Percentiles rank a stretch among this genome's conserved stretches.
phyloP scores from a whole-genome alignment of 64 coral and sea anemone species.

The Acropora yongei region DNA sequence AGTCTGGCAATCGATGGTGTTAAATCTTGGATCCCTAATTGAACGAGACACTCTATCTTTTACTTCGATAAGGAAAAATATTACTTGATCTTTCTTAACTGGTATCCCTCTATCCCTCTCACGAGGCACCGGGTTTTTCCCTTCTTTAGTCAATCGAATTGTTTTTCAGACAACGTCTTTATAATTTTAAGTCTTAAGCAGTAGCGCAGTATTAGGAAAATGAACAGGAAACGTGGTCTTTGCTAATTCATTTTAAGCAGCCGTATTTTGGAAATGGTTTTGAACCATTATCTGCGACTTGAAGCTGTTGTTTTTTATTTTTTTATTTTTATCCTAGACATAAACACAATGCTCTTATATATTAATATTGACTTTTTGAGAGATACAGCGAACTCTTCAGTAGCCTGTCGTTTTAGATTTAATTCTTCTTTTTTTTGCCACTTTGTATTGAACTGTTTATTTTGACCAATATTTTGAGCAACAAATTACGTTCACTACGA shows the following conservation, averaged over 20 bases:
- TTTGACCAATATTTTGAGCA: not conserved
- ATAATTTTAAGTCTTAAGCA: not conserved
- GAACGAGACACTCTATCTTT: no score
- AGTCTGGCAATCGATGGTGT: no score
- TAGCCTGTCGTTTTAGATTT: not conserved
- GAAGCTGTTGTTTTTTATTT: not conserved
- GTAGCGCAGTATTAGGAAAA: not conserved
- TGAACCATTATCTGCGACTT: conserved; percentile 4
- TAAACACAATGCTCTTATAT: not conserved
- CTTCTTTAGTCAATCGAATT: not conserved
- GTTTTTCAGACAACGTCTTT: not conserved
- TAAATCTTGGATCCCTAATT: no score
- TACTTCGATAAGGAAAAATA: no score
- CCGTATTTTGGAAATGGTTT: conserved; percentile 22
- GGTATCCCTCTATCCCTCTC: no score
- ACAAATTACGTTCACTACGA: not conserved
- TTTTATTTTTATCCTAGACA: conserved; percentile 1
- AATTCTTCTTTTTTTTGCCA: not conserved
- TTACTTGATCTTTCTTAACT: no score
- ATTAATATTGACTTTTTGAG: not conserved
- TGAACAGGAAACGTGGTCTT: not conserved
- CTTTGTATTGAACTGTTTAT: not conserved
- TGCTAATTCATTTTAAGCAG: not conserved
- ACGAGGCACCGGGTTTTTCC: not conserved
- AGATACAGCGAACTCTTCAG: not conserved